Conservation (phyloP, 2,888 invertebrate genomes). For the Mellilla xanthometata region DNA sequence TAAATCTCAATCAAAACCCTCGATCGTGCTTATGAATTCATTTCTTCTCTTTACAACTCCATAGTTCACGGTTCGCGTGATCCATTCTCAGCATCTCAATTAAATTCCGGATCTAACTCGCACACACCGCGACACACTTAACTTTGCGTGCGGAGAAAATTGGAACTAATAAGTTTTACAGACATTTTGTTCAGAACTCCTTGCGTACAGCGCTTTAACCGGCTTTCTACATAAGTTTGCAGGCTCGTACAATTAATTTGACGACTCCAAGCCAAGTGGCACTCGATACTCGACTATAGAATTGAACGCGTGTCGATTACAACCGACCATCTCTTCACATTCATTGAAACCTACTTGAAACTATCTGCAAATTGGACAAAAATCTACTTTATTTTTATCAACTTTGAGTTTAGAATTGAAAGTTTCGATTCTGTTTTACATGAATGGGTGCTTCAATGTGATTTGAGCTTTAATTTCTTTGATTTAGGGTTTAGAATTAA, state of each 20-base stretch:
- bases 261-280: constrained; percentile 25
- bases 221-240: background rate
- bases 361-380: constrained; percentile 2
- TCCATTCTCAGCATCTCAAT: constrained; percentile 24
- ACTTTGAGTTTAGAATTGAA: background rate
- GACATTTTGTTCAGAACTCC: no score
- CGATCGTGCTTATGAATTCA: no score
- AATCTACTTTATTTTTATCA: background rate
- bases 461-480: constrained; percentile 4
- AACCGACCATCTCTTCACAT: constrained; percentile 53
- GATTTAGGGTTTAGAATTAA: constrained; percentile 7
- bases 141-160: no score
- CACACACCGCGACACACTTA: constrained; percentile 12
- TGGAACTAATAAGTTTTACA: no score
- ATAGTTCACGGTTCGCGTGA: constrained; percentile 4
- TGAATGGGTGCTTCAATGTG: background rate
- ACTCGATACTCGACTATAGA: constrained; percentile 27
- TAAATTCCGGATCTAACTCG: constrained; percentile 24
- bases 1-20: no score
- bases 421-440: background rate
- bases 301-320: constrained; percentile 54
- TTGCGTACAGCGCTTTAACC: no score
- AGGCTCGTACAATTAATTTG: constrained; percentile 39
- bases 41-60: no score
- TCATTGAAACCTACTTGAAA: constrained; percentile 51